Base-by-base conservation (phyloP, 2,113 vertebrate genomes). In the Cephalopholis sonnerati region DNA sequence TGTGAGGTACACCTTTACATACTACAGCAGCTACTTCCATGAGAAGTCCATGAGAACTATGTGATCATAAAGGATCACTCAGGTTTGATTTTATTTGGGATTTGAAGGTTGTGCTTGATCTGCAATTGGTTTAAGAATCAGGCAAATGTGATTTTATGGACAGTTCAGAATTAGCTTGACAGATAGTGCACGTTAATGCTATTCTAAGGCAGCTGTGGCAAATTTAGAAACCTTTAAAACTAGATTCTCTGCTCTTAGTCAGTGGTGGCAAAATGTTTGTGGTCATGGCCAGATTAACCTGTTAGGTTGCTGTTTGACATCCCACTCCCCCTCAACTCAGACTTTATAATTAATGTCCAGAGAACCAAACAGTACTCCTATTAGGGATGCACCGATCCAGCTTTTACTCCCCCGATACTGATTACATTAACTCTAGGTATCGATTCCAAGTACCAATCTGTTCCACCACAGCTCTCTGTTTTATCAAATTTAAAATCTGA, bases 1-100 rank as follows among this genome's bases (percentile, higher is more conserved):
- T 72, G 74, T 22, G 7, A 74, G 44, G 15, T 32, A n/a, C 75
- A 27, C 16, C 51, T 41, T 39, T 46, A 15, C 70, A 74, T 62
- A 54, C 66, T 24, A 41, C 54, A 36, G n/a, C 36, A 12, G 53
- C 16, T 29, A 13, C 36, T 27, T 55, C 5, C 32, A 57, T 53
- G 24, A 73, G 54, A 54, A 24, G 29, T 41, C 12, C 12, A 12
- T n/a, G 62, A 67, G 39, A 36, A 46, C 36, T 32, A 11, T 16
- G 1, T 48, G 18, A 57, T 50, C 50, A 65, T 6, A 27, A 36
- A 3, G 44, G 16, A 36, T 22, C 7, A 6, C 22, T 67, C 9
- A 3, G 12, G 48, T 39, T 24, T 53, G 36, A 57, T 64, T 71
- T 15, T 16, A 27, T 54, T 71, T 15, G 5, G 18, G 17, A 50